Conservation (phyloP, 1,140 invertebrate species). For the Tribolium castaneum region DNA sequence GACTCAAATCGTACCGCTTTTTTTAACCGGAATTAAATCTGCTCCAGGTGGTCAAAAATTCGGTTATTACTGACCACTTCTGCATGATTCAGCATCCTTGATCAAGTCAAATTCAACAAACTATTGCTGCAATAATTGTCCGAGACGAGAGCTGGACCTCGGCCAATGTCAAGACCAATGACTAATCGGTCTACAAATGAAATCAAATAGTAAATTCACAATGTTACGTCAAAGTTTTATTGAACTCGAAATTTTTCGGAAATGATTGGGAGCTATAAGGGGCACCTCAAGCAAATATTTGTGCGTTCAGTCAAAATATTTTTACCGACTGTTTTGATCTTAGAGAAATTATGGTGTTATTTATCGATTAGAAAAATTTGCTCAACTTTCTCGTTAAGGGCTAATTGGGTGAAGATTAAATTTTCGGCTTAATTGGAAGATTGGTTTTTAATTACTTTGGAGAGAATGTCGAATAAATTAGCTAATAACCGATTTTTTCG, state of each 20-base stretch:
- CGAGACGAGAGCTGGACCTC: not conserved
- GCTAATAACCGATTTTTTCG: too few relatives aligned
- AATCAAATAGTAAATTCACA: not conserved
- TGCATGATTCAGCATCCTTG: not conserved
- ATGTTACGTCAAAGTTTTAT: slow-evolving; percentile 1
- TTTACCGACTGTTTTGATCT: not conserved
- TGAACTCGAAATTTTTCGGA: not conserved
- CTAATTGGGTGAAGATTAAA: too few relatives aligned
- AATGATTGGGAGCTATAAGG: not conserved
- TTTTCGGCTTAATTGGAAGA: too few relatives aligned
- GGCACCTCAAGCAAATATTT: not conserved
- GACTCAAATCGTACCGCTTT: not conserved
- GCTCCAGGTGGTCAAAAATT: not conserved
- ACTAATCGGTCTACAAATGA: too few relatives aligned
- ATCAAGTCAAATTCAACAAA: not conserved
- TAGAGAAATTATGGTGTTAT: not conserved
- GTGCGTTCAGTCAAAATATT: not conserved
- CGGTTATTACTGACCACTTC: not conserved
- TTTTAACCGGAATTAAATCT: not conserved
- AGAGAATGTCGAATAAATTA: too few relatives aligned
- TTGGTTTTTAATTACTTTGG: too few relatives aligned
- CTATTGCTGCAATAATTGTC: not conserved
- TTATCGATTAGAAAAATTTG: not conserved
- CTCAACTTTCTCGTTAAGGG: too few relatives aligned
- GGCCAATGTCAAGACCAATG: slow-evolving; percentile 4